Conservation (phyloP, 2,888 invertebrate genomes). For the Arrhopalites spinosus region DNA sequence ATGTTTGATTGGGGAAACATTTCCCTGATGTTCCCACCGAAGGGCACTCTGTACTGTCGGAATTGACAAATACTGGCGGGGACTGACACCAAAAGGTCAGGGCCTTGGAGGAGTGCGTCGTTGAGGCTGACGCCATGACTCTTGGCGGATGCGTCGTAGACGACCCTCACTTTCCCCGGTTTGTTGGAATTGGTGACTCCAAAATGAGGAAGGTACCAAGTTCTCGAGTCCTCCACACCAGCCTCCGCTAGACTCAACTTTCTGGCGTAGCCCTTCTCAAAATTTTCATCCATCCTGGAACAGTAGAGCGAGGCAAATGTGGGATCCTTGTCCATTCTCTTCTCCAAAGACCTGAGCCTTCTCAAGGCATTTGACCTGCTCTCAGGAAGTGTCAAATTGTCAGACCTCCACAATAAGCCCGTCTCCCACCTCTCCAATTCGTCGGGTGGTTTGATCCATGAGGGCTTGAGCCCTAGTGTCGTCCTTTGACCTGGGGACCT, state of each 20-base stretch:
- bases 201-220: slow-evolving; percentile 47
- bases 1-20: slow-evolving; percentile 44
- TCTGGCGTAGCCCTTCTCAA: slow-evolving; percentile 20
- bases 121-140: slow-evolving; percentile 32
- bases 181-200: slow-evolving; percentile 33
- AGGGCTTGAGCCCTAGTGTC: not conserved
- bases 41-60: slow-evolving; percentile 34
- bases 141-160: slow-evolving; percentile 44
- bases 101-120: slow-evolving; percentile 37
- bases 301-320: not conserved
- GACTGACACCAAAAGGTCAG: slow-evolving; percentile 37
- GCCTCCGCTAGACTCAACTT: not conserved
- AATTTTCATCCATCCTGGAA: slow-evolving; percentile 32
- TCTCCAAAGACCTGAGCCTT: not conserved
- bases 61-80: slow-evolving; percentile 38
- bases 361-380: not conserved
- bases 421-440: slow-evolving; percentile 16
- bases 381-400: not conserved
- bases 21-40: slow-evolving; percentile 43
- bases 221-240: not conserved
- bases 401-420: not conserved
- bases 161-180: slow-evolving; percentile 42
- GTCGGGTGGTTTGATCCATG: not conserved
- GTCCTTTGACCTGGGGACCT: not conserved
- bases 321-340: not conserved